Evolutionary conservation across 2,888 invertebrate genomes (phyloP), one percentile per base, ranked within the genome.

Genomic region (Acanthosoma haemorrhoidale): DNA sequence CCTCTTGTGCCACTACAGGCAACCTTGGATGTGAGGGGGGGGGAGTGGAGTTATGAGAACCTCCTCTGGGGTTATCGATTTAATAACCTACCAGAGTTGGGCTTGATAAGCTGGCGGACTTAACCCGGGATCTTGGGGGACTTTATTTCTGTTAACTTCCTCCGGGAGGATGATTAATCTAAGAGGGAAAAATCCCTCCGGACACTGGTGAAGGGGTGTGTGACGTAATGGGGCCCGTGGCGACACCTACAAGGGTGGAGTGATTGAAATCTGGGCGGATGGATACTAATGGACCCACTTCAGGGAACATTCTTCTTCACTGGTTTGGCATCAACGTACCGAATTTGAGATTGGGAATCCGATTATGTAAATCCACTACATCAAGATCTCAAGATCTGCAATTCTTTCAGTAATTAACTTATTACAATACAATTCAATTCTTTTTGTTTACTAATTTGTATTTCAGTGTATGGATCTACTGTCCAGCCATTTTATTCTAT

Each of bases 11-110:
- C 61, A 61, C 61, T 61, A 61, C 61, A 61, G 38, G 32, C 31
- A 59, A 9, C 61, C 38, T 16, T 11, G 36, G 61, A 36, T 36
- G n/a, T n/a, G n/a, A n/a, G n/a, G n/a, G n/a, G n/a, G n/a, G n/a
- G n/a, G n/a, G n/a, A n/a, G n/a, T n/a, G 61, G 36, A 36, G 32
- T 61, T 61, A 61, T 61, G 61, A 61, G 61, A 61, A 61, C 61
- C 61, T 61, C 8, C 61, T 21, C 61, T 38, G 18, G 16, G 61
- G 32, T 61, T 61, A 61, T 61, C 61, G 61, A 61, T 61, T 61
- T 61, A 61, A 61, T 61, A 61, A 61, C 61, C 61, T 61, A 21
- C 61, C 21, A 5, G 34, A 15, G 5, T 38, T 21, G 2, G 34
- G 9, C 61, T 36, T 61, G 61, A 61, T 61, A 61, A 61, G 32